Base-by-base conservation (phyloP, 2,113 vertebrate species). In the Chloropsis hardwickii region DNA sequence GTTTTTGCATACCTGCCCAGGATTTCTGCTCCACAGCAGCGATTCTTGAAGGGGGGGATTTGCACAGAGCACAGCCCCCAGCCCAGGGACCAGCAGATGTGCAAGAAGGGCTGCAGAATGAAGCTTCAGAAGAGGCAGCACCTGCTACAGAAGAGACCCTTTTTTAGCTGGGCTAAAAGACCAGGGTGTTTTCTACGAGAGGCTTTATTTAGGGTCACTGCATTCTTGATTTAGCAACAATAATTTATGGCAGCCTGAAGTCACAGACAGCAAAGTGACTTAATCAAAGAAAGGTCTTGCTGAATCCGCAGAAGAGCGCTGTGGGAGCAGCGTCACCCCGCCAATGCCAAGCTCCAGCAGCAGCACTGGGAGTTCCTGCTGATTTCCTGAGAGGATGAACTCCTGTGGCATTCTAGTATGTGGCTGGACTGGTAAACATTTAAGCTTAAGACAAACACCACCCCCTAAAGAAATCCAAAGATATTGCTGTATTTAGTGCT, bases 251-350 rank as follows among this genome's bases (percentile, higher is more conserved):
- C 31, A 47, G 54, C 33, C 64, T 54, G 31, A 78, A 74, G 11
- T 70, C 93, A 17, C 31, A 37, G 48, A 20, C 23, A 78, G 78
- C 44, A 35, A 73, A 74, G 77, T 22, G 66, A 64, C 57, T 93
- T 64, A 64, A 65, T 19, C 60, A 31, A 51, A 73, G 56, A 50
- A 86, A 45, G 3, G 18, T 45, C 58, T 19, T n/a, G 72, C 89
- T 88, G 80, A 57, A 20, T 85, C 60, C 2, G 15, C 65, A 76
- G 10, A 54, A 56, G 53, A 70, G 29, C 0, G 0, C 56, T 31
- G 53, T 0, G 17, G 78, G 64, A 62, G 21, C 47, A 23, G 14
- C 1, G 0, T 22, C 72, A 12, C 44, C 39, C 12, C 2, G 12
- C 9, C 1, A 35, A 27, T 1, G n/a, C 60, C 67, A 28, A 44